Evolutionary conservation across 2,113 vertebrate genomes (phyloP), one percentile per base, ranked within the genome.

Genomic region (Oreocharis arfaki): DNA sequence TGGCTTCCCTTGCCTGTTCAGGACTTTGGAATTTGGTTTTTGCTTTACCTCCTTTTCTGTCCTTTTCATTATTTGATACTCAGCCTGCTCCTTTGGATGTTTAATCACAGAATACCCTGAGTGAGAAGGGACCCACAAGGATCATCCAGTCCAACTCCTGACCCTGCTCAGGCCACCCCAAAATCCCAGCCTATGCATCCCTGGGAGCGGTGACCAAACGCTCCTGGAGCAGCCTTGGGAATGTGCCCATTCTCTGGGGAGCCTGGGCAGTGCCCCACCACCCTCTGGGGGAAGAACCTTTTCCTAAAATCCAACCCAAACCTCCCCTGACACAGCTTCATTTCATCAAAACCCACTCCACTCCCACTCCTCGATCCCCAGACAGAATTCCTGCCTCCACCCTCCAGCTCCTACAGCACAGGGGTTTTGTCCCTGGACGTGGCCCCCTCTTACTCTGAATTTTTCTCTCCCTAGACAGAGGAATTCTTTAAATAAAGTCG

Each of bases 401-500:
- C 22, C 19, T 44, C 13, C 47, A 18, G 1, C 16, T 86, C 76
- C 55, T 33, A 28, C 46, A 63, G 44, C 20, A 4, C 15, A 75
- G 59, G 27, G 73, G 68, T 89, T 90, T 42, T 50, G 9, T 26
- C 65, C 56, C 39, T 70, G 4, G 15, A 30, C 4, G 14, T 65
- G 90, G 47, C 46, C 63, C 55, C 49, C 59, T 76, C 52, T 19
- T 9, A 27, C 44, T 79, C 70, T 1, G 23, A 73, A 32, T 87
- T 89, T 35, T 69, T 27, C 41, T 77, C n/a, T 96, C 93, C 77
- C 84, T 83, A 96, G 95, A 89, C 84, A 79, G 70, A 82, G 87
- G 61, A 94, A 63, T 80, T 90, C 93, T 96, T 85, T 95, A 96
- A 50, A 69, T 97, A 95, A 95, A 96, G 84, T 20, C 89, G 76